Conservation (phyloP, 2,113 vertebrate species). For the Bettongia penicillata region DNA sequence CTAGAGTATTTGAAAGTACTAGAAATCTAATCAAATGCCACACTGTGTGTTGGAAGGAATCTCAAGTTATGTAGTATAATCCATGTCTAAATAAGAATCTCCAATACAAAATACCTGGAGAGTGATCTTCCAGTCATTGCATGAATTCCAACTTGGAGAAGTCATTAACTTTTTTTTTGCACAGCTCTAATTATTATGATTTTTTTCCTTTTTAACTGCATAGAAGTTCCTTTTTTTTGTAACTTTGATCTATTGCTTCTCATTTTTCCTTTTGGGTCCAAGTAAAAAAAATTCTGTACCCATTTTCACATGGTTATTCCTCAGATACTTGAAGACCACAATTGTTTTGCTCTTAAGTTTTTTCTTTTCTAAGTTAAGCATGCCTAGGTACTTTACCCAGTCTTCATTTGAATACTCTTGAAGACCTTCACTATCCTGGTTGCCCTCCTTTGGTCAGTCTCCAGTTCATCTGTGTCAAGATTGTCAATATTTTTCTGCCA, state of each 20-base stretch:
- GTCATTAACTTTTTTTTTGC: not conserved
- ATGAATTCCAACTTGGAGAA: not conserved
- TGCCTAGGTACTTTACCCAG: not conserved
- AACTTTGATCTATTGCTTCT: not conserved
- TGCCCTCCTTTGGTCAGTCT: not conserved
- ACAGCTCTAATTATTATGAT: not conserved
- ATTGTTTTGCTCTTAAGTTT: not conserved
- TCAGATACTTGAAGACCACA: not conserved
- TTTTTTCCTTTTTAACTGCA: not conserved
- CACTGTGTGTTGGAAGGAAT: not conserved
- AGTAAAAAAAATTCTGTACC: not conserved
- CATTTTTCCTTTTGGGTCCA: not conserved
- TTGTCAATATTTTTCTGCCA: not conserved
- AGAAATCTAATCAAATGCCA: not conserved
- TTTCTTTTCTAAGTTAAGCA: not conserved
- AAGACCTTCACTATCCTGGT: not conserved
- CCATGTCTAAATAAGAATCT: not conserved
- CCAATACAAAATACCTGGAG: not conserved
- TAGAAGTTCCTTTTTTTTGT: not conserved
- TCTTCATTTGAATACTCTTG: not conserved
- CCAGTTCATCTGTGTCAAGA: not conserved
- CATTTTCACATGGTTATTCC: not conserved
- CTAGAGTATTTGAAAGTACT: not conserved
- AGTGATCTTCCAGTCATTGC: not conserved
- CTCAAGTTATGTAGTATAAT: not conserved